Base-by-base conservation (phyloP, 2,888 invertebrate species). In the Rotaria sp. region DNA sequence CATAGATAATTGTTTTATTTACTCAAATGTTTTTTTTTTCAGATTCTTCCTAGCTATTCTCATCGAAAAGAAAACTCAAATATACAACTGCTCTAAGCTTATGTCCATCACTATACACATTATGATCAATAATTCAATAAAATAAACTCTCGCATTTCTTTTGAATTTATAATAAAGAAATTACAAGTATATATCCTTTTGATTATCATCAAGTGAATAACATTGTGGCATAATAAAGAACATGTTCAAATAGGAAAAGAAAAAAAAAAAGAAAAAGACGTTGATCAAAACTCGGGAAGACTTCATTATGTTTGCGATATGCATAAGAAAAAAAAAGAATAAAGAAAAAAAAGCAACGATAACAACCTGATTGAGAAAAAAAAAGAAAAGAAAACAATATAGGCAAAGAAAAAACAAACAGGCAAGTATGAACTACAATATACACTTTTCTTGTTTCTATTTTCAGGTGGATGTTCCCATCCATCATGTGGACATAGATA, bases 251-350 rank as follows among this genome's bases (percentile, higher is more conserved):
- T 52, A 52, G 24, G 2, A 15, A 67, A 67, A 30, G 30, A 0
- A 59, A 2, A 24, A 26, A 26, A 2, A 24, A 26, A 26, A 59
- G 11, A 30, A 11, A 30, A 59, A 59, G 57, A 59, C 15, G 4
- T 35, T 67, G 67, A 35, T 67, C 35, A 67, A 67, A 67, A 67
- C 67, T 67, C 67, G 67, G 67, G 67, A 67, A 30, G 35, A 67
- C 67, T 67, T 67, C 67, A 67, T 67, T 67, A 67, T 67, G 67
- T 67, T 67, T 67, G 67, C 35, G 18, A 35, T 67, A 67, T 67
- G 67, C 67, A 38, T 67, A 18, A 35, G 38, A 38, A 55, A 35
- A 67, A 67, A 35, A 30, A 59, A 59, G 15, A 11, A 67, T 21
- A 11, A 67, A 18, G 10, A 67, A 67, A 30, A 57, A 35, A 35